phyloP scores from a whole-genome alignment of 2,888 invertebrate species.

The Synanthedon andrenaeformis region DNA sequence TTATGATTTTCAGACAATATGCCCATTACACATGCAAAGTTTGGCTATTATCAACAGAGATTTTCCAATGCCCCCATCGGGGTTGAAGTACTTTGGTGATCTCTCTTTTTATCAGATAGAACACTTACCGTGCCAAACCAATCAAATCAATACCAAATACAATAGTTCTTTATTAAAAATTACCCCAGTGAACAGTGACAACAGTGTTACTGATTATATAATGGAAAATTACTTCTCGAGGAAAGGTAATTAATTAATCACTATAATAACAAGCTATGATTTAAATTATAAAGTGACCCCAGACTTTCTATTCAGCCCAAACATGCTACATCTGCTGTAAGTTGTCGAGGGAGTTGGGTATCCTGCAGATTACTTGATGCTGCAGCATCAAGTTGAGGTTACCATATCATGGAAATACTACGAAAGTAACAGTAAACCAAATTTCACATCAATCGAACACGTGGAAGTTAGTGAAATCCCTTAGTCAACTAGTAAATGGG shows the following conservation, averaged over 20 bases:
- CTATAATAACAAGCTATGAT: not conserved
- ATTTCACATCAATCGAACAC: no score
- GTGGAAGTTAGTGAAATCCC: no score
- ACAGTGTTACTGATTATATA: slow-evolving; percentile 64
- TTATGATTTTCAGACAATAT: slow-evolving; percentile 45
- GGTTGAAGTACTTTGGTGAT: slow-evolving; percentile 52
- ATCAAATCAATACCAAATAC: slow-evolving; percentile 63
- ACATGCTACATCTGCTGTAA: no score
- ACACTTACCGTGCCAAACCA: slow-evolving; percentile 58
- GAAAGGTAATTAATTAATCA: slow-evolving; percentile 66
- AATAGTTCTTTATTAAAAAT: slow-evolving; percentile 66
- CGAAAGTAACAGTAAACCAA: no score
- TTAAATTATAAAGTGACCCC: no score
- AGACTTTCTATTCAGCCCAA: no score
- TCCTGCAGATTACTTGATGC: no score
- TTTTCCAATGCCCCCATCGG: slow-evolving; percentile 39
- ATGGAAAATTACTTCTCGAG: slow-evolving; percentile 68
- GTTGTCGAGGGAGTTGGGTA: no score
- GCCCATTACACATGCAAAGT: slow-evolving; percentile 70
- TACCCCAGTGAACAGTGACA: slow-evolving; percentile 27
- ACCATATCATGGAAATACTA: no score
- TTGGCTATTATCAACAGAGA: slow-evolving; percentile 55
- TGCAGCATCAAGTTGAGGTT: no score
- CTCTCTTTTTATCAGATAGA: slow-evolving; percentile 54
- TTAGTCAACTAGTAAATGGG: no score